Evolutionary conservation across 64 coral and sea anemone genomes (phyloP), one percentile per base, ranked within the genome.

Genomic region (Exaiptasia diaphana): DNA sequence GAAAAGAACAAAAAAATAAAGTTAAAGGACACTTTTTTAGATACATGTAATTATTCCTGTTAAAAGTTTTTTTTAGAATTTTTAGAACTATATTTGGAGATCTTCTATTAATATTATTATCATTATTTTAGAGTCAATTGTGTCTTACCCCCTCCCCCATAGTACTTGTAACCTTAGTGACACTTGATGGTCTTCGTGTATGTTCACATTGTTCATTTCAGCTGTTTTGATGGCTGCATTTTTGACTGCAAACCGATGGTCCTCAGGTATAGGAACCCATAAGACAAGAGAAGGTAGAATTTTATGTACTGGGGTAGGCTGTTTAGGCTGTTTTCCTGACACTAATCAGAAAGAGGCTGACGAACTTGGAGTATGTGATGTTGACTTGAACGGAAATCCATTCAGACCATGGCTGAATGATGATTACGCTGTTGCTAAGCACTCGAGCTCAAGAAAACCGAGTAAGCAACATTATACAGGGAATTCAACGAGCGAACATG

Each of bases 221-320:
- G 61, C 61, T 65, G 12, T 56, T 42, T 36, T 23, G 28, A 97
- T 97, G 93, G 93, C 93, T 46, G 89, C 50, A 29, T 97, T 88
- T 49, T 50, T 92, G 29, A 92, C 88, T 12, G 89, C 89, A 44
- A 88, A 97, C 85, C 63, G 89, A 27, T 97, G 89, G 85, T 65
- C 74, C 26, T 72, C 88, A 10, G 94, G 94, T 17, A 71, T 88
- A 18, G 84, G 70, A 41, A 97, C 94, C n/a, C 89, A 97, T 22
- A 88, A 97, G 85, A 97, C 88, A 61, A 88, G 83, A 81, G 56
- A 83, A 13, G 94, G 94, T 64, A 58, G 89, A 73, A 97, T 97
- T 57, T 48, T 97, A 5, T 97, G 94, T 30, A 97, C 94, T 43
- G 94, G 89, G 7, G 20, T 72, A 38, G 89, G 94, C n/a, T 97